Conservation (phyloP, 2,113 vertebrate genomes). For the Struthio camelus region DNA sequence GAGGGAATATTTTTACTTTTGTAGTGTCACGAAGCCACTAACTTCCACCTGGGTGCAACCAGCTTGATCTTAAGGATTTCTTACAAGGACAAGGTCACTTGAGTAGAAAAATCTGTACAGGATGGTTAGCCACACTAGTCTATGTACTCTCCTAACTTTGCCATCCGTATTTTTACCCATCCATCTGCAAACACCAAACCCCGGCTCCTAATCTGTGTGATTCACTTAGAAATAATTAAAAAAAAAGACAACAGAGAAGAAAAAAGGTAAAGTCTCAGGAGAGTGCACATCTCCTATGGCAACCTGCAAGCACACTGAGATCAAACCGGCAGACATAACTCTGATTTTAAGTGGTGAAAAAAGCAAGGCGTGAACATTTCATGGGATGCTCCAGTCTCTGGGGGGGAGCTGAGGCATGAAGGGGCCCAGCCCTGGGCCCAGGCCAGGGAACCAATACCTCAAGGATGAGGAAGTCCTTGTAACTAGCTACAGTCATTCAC, state of each 20-base stretch:
- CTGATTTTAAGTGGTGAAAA: too few relatives aligned
- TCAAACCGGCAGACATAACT: background rate
- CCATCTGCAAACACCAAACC: background rate
- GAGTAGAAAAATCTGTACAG: background rate
- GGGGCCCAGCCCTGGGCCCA: too few relatives aligned
- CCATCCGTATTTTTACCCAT: accelerated
- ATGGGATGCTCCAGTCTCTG: too few relatives aligned
- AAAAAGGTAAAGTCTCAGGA: background rate
- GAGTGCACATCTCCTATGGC: background rate
- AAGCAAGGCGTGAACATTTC: too few relatives aligned
- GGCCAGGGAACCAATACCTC: background rate
- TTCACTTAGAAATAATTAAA: background rate
- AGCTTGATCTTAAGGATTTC: background rate
- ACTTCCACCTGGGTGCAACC: background rate
- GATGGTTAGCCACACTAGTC: background rate
- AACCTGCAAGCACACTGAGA: background rate
- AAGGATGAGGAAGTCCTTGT: background rate
- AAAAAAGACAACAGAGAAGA: too few relatives aligned
- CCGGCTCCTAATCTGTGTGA: background rate
- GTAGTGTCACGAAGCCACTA: background rate
- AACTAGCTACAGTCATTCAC: too few relatives aligned
- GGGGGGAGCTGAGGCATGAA: too few relatives aligned
- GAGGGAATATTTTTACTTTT: background rate
- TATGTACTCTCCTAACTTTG: background rate
- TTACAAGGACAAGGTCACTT: background rate